Evolutionary conservation across 1,140 invertebrate genomes (phyloP), one percentile per base, ranked within the genome.

Genomic region (Drosophila simulans): DNA sequence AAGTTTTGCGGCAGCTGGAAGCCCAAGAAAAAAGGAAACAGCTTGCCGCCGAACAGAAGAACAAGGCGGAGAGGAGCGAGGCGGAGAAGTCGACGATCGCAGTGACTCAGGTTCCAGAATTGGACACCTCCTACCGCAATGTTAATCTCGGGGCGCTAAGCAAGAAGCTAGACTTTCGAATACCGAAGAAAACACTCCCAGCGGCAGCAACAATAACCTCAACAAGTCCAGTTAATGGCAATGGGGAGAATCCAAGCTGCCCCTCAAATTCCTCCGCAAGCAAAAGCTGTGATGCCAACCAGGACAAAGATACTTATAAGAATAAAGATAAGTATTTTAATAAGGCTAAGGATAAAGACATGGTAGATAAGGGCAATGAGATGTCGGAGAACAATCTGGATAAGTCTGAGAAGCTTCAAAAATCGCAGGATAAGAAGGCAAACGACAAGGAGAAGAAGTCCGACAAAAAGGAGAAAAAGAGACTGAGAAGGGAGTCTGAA

Each of bases 81-180:
- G 22, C 22, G 1, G 42, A 15, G 0, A 3, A 5, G 5, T 20
- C 15, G 1, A 8, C 20, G 0, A 10, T 20, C 0, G 1, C 43
- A 0, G 53, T 11, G 2, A 12, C 25, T 7, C 8, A 49, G 11
- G 25, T 34, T 1, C 12, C 59, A 8, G 37, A 48, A 20, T 49
- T 86, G 11, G 84, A 88, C 11, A 88, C 80, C 5, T 83, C 77
- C 4, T 89, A 83, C 64, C 54, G 83, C 4, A 72, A 42, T 57
- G 37, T 22, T 15, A 35, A 52, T 12, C 12, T 31, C 0, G 25
- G 34, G 1, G 34, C 51, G 5, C 37, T 51, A n/a, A 51, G 40
- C 0, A 82, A 79, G 25, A 86, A 82, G 42, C 59, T 79, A 4
- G 58, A 58, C 10, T 88, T 83, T 12, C 77, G 77, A 1, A 88